Base-by-base conservation (phyloP, 2,888 invertebrate genomes). In the Metalampra italica region DNA sequence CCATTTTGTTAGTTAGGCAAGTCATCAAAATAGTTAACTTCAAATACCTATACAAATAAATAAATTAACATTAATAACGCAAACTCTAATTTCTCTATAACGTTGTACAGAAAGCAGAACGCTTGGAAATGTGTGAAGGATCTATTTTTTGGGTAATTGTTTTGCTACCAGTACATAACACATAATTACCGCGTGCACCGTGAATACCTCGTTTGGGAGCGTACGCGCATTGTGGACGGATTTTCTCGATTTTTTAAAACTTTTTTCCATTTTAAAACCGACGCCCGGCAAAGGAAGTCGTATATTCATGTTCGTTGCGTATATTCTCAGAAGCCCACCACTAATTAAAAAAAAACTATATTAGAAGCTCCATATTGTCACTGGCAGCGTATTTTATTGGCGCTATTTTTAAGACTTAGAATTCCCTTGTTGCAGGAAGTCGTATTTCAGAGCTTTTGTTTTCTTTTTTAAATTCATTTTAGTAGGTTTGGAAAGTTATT, bases 121-220 rank as follows among this genome's bases (percentile, higher is more conserved):
- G 2, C 22, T 22, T 22, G 22, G 5, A 34, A 34, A 34, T 34
- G 11, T 34, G 7, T 34, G 1, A 34, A 3, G 8, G 2, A 34
- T 34, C 8, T 34, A 34, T 11, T 34, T 22, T 22, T 22, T 22
- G 22, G 2, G 3, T 22, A 36, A n/a, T 63, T 70, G 49, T 60
- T 59, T 43, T 68, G 66, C 66, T 32, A 62, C 66, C 71, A 49
- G 68, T 83, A 81, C 78, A 52, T 65, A 64, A 54, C 74, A 72
- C 77, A 74, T 82, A 80, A 83, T 82, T 76, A 80, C 72, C 59
- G 66, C 65, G 71, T 60, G 64, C 22, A 22, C 68, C 61, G 53
- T 75, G 81, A 75, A 80, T 76, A 75, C 76, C 76, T 82, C 78
- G 78, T 80, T 78, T 75, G 73, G 74, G 60, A 52, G 72, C 71